A percentile compares a stretch with the other conserved stretches of the same genome.
Conservation (phyloP, 2,797 vertebrate genomes). For the Apodemus agrarius region DNA sequence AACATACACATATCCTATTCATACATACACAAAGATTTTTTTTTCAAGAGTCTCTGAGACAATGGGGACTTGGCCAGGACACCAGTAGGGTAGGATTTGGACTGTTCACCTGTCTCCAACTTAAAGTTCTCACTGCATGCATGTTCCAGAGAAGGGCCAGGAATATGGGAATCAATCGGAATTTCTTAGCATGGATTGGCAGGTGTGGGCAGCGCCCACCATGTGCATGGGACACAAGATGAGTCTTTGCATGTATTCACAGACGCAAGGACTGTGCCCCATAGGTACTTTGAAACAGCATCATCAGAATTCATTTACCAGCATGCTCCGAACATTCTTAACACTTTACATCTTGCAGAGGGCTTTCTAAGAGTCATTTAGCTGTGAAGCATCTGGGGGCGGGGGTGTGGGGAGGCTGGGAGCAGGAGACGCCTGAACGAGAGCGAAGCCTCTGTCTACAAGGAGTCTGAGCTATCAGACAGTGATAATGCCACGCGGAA, state of each 20-base stretch:
- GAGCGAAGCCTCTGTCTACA: neutral
- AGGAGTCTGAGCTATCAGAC: neutral
- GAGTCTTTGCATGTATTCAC: neutral
- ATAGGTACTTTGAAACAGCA: neutral
- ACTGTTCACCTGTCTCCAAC: neutral
- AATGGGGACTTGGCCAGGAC: neutral
- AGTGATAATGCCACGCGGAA: neutral
- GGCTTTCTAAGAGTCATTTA: neutral
- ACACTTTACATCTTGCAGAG: accelerated
- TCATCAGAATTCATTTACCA: accelerated
- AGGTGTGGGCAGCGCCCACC: neutral
- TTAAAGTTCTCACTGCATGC: neutral
- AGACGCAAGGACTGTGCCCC: neutral
- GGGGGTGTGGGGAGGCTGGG: neutral
- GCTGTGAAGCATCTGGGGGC: neutral
- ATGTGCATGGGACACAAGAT: accelerated
- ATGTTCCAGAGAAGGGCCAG: neutral
- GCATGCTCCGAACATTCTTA: neutral
- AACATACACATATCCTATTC: neutral
- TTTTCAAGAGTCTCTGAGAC: neutral
- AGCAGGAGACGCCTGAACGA: neutral
- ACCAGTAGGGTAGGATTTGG: neutral
- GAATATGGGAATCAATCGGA: neutral
- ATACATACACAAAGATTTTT: neutral
- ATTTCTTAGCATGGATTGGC: neutral